phyloP scores from a whole-genome alignment of 2,797 vertebrate genomes.

The Alcedo atthis region DNA sequence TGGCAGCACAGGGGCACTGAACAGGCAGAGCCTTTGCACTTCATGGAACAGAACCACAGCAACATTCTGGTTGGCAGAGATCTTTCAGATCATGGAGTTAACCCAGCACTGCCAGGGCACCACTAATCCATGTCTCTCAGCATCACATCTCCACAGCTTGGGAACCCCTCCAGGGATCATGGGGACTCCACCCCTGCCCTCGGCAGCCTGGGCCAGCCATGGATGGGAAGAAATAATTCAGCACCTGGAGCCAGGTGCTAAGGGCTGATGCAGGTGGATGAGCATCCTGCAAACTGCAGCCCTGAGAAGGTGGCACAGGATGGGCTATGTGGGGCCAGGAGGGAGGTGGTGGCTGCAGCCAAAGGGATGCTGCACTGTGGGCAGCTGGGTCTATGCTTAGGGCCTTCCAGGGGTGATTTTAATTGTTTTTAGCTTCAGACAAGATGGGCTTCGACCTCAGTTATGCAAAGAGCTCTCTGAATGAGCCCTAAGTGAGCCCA shows the following conservation, averaged over 20 bases:
- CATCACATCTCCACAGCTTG: no score
- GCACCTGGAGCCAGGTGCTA: background rate
- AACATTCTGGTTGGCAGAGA: no score
- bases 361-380: background rate
- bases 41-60: no score
- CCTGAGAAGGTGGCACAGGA: background rate
- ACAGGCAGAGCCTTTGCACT: no score
- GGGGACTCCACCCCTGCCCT: no score
- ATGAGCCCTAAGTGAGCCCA: background rate
- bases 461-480: background rate
- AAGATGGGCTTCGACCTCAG: background rate
- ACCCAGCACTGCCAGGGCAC: no score
- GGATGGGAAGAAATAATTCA: no score
- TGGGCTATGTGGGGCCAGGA: background rate
- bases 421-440: background rate
- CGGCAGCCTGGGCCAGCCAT: no score
- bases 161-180: no score
- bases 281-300: background rate
- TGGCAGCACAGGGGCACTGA: background rate
- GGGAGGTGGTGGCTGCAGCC: background rate
- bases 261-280: background rate
- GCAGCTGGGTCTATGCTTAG: fast-evolving
- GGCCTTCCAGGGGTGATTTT: background rate
- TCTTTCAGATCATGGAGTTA: no score
- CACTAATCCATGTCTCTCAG: no score